These are phyloP conservation scores for Nipponia nippon DNA, from an alignment of 2,113 vertebrate species.

Conservation along the genomic window DNA sequence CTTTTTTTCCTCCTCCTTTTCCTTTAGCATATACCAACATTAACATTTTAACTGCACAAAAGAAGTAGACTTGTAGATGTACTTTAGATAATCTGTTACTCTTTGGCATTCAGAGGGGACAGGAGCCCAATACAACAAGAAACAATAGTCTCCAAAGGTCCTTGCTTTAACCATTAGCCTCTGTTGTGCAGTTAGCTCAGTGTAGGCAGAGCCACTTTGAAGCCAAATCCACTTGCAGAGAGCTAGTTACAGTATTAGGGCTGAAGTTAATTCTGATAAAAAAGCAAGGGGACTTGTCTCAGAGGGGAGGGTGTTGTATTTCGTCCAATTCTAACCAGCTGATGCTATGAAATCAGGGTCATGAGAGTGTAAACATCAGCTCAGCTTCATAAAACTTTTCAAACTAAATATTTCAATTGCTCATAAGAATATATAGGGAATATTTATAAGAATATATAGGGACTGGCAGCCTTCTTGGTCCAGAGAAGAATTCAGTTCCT, in stretches of 20 bases:
- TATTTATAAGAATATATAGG: background rate
- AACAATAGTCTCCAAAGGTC: background rate
- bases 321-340: background rate
- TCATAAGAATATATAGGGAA: background rate
- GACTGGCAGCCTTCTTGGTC: background rate
- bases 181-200: background rate
- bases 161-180: background rate
- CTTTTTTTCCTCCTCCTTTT: background rate
- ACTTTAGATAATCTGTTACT: conserved; percentile 23
- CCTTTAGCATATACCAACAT: conserved; percentile 25
- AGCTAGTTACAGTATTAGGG: background rate
- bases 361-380: background rate
- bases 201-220: background rate
- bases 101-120: background rate
- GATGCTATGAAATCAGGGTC: background rate
- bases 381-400: background rate
- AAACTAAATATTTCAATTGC: background rate
- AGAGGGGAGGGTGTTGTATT: background rate
- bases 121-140: background rate
- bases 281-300: background rate
- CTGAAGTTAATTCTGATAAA: background rate
- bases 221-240: background rate
- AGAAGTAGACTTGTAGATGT: background rate
- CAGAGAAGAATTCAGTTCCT: background rate
- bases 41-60: conserved; percentile 53